Conservation (phyloP, 2,888 invertebrate species). For the Xestia sexstrigata region DNA sequence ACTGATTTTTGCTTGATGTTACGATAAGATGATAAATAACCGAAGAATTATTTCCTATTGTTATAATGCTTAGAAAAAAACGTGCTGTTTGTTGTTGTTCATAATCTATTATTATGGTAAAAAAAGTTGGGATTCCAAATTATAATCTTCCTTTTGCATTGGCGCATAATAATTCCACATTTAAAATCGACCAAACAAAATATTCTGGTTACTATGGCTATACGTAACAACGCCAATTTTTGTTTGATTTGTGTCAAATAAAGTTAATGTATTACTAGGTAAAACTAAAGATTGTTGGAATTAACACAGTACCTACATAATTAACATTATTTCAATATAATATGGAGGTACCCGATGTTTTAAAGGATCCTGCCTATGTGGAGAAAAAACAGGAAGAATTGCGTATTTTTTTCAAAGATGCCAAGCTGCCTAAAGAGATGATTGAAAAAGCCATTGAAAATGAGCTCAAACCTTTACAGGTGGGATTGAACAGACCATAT, state of each 20-base stretch:
- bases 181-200: slow-evolving; percentile 66
- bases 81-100: neutral
- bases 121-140: neutral
- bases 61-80: neutral
- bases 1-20: too few species aligned
- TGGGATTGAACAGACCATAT: slow-evolving; percentile 74
- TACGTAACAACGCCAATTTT: slow-evolving; percentile 54
- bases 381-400: slow-evolving; percentile 82
- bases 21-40: too few species aligned
- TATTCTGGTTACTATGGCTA: slow-evolving; percentile 52
- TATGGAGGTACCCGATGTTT: slow-evolving; percentile 73
- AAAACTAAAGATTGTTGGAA: neutral
- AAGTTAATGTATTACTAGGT: slow-evolving; percentile 16
- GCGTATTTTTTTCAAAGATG: slow-evolving; percentile 80
- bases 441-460: slow-evolving; percentile 84
- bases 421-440: slow-evolving; percentile 77
- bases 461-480: slow-evolving; percentile 79
- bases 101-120: neutral
- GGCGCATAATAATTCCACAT: slow-evolving; percentile 45
- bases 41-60: too few species aligned
- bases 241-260: slow-evolving; percentile 58
- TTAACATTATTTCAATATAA: neutral
- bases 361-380: slow-evolving; percentile 72
- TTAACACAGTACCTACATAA: too few species aligned
- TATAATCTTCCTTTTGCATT: neutral